Conservation (phyloP, 2,797 vertebrate species). For the Schizopygopsis pylzovi region DNA sequence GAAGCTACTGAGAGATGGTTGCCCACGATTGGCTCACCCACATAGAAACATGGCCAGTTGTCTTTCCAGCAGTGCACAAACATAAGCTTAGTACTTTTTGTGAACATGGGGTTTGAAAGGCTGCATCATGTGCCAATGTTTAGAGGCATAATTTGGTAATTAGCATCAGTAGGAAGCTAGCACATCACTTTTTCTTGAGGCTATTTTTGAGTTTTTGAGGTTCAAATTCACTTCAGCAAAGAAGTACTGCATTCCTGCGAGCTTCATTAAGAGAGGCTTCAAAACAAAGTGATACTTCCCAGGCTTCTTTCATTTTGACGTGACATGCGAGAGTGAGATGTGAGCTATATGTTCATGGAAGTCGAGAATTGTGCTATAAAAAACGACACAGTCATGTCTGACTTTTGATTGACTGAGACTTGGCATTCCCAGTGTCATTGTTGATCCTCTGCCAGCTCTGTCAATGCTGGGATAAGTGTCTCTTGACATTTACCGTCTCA, state of each 20-base stretch:
- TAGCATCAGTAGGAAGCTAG: slow-evolving; percentile 23
- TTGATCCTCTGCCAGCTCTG: slow-evolving; percentile 58
- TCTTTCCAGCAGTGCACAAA: slow-evolving; percentile 19
- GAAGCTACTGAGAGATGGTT: slow-evolving; percentile 39
- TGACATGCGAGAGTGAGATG: background rate
- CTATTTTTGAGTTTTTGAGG: slow-evolving; percentile 4
- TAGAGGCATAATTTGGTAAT: slow-evolving; percentile 23
- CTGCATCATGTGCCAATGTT: slow-evolving; percentile 14
- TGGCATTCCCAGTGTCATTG: slow-evolving; percentile 42
- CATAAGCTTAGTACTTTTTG: slow-evolving; percentile 1
- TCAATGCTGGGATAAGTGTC: slow-evolving; percentile 60
- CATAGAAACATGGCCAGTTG: slow-evolving; percentile 33
- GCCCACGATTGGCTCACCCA: slow-evolving; percentile 48
- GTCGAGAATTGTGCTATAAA: slow-evolving; percentile 35
- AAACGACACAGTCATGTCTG: slow-evolving; percentile 39
- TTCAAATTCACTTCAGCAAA: slow-evolving; percentile 8
- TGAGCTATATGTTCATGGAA: slow-evolving; percentile 26
- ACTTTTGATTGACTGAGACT: slow-evolving; percentile 55
- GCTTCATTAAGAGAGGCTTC: background rate
- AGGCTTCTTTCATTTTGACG: slow-evolving; percentile 4
- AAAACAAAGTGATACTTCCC: background rate
- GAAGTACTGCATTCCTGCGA: background rate
- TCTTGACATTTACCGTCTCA: slow-evolving; percentile 56
- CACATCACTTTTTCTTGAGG: slow-evolving; percentile 10
- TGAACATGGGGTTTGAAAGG: slow-evolving; percentile 28